Base-by-base conservation (phyloP, 2,113 vertebrate genomes). In the Aegypius monachus region DNA sequence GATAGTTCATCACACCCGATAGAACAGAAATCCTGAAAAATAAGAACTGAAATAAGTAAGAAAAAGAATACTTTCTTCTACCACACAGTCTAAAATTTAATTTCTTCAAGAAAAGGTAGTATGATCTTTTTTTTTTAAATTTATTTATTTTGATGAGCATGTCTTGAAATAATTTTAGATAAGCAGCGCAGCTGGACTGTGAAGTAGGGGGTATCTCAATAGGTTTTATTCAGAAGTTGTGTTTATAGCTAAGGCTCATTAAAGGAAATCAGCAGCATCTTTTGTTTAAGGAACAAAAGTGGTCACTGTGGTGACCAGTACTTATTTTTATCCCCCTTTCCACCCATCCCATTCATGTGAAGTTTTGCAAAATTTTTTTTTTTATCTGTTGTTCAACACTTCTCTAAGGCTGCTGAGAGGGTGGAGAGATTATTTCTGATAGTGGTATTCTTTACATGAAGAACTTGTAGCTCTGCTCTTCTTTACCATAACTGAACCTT, bases 101-200 rank as follows among this genome's bases (percentile, higher is more conserved):
- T 84, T 86, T 81, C 58, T 81, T 70, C 59, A 86, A 70, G 63
- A 38, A 93, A 91, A 55, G 18, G 5, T 48, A 40, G 8, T 48
- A 10, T 14, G 18, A 56, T 83, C 2, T 2, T 22, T 81, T 40
- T 13, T 50, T 70, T 21, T 11, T 21, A 13, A 13, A 13, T 70
- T 31, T 13, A 22, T n/a, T 71, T 56, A 1, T 70, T 12, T 23
- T 32, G 11, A 13, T 1, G 2, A 61, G 48, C 0, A 0, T 15
- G 5, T 70, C 47, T 61, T 94, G 47, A 83, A 86, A 86, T 80
- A 42, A 73, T 65, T 93, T 80, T 25, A 73, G 43, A n/a, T 61
- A 42, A 40, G n/a, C 38, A 77, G n/a, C 5, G 1, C 25, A 62
- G 12, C 40, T 78, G 70, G 50, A 38, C 42, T 81, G 40, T n/a